Evolutionary conservation across 2,113 vertebrate species (phyloP).

Genomic region (Garra rufa): DNA sequence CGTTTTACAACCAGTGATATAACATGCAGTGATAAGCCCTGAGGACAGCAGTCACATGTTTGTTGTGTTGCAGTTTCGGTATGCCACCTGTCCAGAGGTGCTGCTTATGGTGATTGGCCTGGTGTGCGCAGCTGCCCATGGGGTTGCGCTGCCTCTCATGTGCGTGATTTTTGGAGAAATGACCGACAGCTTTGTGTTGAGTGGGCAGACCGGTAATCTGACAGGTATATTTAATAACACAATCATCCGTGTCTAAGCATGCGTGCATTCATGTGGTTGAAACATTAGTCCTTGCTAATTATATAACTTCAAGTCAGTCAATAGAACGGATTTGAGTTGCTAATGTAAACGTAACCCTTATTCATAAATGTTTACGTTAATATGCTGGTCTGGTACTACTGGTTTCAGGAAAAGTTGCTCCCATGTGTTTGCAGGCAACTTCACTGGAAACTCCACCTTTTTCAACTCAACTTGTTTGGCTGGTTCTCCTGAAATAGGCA

Average conservation of each 20-base stretch:
- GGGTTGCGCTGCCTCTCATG: slow-evolving; percentile 58
- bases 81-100: slow-evolving; percentile 56
- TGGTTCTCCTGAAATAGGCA: slow-evolving; percentile 62
- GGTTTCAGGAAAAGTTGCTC: slow-evolving; percentile 4
- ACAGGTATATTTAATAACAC: slow-evolving; percentile 48
- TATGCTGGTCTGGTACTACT: not conserved
- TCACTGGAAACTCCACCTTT: slow-evolving; percentile 41
- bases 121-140: slow-evolving; percentile 59
- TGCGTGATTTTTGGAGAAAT: slow-evolving; percentile 64
- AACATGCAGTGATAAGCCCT: not conserved
- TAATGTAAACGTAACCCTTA: not conserved
- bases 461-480: slow-evolving; percentile 59
- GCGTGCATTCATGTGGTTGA: not conserved
- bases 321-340: not conserved
- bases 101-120: slow-evolving; percentile 63
- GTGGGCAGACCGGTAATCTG: slow-evolving; percentile 49
- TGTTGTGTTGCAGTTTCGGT: slow-evolving; percentile 50
- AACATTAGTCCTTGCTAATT: not conserved
- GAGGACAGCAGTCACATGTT: slow-evolving; percentile 6
- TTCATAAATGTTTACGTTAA: not conserved
- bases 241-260: not conserved
- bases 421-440: slow-evolving; percentile 19
- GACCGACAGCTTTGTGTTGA: slow-evolving; percentile 68
- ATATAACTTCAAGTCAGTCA: not conserved
- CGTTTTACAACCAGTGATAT: not conserved